Base-by-base conservation (phyloP, 2,797 vertebrate species). In the Xiphophorus birchmanni region DNA sequence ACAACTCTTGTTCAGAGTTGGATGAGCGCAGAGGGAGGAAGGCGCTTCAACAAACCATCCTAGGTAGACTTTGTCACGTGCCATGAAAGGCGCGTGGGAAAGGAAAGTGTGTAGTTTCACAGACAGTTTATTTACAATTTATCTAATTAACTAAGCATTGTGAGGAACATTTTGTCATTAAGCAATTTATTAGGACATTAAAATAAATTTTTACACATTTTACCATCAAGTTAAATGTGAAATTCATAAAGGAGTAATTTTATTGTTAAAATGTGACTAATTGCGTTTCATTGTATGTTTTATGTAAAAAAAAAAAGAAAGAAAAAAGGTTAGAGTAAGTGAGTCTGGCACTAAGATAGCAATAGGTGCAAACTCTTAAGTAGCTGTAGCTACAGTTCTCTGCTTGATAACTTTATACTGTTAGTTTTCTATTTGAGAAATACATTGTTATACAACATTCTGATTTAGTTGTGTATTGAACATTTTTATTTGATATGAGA, bases 361-460 rank as follows among this genome's bases (percentile, higher is more conserved):
- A 32, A 32, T 4, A 60, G 15, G 56, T 29, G 56, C 29, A 60
- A 60, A 13, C 56, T 29, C 6, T 29, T 13, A 32, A 32, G 23
- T 26, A 56, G 23, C n/a, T 58, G 23, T 26, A 56, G 23, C n/a
- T 58, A 29, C 26, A 58, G 56, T 29, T n/a, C 56, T 29, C 56
- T 56, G 26, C 54, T 56, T 12, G 8, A 26, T 56, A 56, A 56
- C 54, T 56, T 5, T 58, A 29, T 58, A 58, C 54, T 4, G 26
- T 58, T 58, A 58, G 26, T n/a, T 58, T 60, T 60, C n/a, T 60
- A 60, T 60, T 58, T 58, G n/a, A 58, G 56, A 58, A 58, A 29
- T 58, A 12, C 56, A 15, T 58, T 58, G 56, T 32, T 60, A 11
- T 60, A 5, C n/a, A 60, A 60, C 56, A 32, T 13, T 29, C n/a